phyloP scores from a whole-genome alignment of 2,888 invertebrate genomes.

The Drosophila dives region DNA sequence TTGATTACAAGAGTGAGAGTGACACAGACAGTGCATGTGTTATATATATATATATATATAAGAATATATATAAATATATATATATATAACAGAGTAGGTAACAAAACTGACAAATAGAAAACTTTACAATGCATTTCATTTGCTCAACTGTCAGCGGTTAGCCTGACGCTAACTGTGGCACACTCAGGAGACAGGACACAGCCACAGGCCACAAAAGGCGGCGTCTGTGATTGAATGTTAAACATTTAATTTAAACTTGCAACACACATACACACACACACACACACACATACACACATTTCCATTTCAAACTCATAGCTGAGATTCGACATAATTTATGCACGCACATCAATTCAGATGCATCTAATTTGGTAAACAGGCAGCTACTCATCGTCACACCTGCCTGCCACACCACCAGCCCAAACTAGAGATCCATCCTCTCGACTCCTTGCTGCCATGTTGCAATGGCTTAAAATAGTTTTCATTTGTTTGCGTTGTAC shows the following conservation, averaged over 20 bases:
- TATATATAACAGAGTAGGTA: constrained; percentile 10
- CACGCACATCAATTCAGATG: constrained; percentile 79
- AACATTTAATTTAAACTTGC: constrained; percentile 79
- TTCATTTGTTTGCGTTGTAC: constrained; percentile 72
- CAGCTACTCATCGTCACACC: constrained; percentile 67
- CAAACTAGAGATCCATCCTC: neutral
- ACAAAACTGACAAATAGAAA: constrained; percentile 67
- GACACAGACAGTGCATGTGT: constrained; percentile 18
- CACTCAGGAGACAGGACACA: constrained; percentile 39
- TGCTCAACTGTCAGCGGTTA: constrained; percentile 57
- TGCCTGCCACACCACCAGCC: constrained; percentile 49
- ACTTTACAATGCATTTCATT: constrained; percentile 75
- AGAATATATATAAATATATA: constrained; percentile 8
- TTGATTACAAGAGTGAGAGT: constrained; percentile 70
- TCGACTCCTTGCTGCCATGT: constrained; percentile 38
- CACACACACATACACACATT: constrained; percentile 8
- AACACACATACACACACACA: constrained; percentile 22
- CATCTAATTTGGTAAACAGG: constrained; percentile 79
- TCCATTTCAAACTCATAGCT: constrained; percentile 15
- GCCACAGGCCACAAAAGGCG: constrained; percentile 56
- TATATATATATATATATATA: constrained; percentile 2
- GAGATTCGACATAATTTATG: constrained; percentile 70
- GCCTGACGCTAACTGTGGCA: constrained; percentile 30
- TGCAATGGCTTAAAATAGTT: constrained; percentile 72
- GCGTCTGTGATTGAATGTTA: constrained; percentile 73